Percentiles rank a stretch among this genome's conserved stretches.
These are phyloP conservation scores for Setipinna tenuifilis DNA, from an alignment of 2,797 vertebrate species.

Conservation along the genomic window DNA sequence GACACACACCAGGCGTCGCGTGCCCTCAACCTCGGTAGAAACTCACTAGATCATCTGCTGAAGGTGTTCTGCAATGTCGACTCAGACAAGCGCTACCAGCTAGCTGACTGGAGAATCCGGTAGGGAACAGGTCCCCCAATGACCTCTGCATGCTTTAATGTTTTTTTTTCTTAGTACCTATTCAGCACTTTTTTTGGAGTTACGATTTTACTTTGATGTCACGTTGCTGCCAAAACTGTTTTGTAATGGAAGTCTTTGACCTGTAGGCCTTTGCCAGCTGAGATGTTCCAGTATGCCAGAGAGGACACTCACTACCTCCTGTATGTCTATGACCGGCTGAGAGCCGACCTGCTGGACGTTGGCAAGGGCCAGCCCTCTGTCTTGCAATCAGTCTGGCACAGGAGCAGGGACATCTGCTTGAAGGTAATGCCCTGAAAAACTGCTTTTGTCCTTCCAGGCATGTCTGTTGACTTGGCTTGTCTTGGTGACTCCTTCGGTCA, in stretches of 20 bases:
- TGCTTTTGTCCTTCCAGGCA: neutral
- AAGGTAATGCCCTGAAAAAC: slow-evolving; percentile 76
- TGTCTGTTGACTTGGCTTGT: no score
- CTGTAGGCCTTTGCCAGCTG: slow-evolving; percentile 88
- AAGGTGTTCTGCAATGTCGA: slow-evolving; percentile 85
- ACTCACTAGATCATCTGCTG: slow-evolving; percentile 92
- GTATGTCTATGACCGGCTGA: slow-evolving; percentile 88
- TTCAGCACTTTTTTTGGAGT: neutral
- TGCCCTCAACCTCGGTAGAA: slow-evolving; percentile 85
- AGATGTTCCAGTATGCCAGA: slow-evolving; percentile 91
- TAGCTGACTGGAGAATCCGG: slow-evolving; percentile 98
- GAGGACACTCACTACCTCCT: slow-evolving; percentile 95
- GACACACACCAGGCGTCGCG: slow-evolving; percentile 95
- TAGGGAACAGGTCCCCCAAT: slow-evolving; percentile 57
- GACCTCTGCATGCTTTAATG: neutral
- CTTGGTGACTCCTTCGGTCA: no score
- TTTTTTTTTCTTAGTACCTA: neutral
- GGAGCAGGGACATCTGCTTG: slow-evolving; percentile 87
- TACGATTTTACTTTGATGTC: neutral
- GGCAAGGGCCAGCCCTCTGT: slow-evolving; percentile 79
- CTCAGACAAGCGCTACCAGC: slow-evolving; percentile 93
- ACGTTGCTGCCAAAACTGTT: neutral
- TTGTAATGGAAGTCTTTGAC: neutral
- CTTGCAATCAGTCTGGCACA: slow-evolving; percentile 88
- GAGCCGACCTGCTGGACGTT: slow-evolving; percentile 80